Base-by-base conservation (phyloP, 1,140 invertebrate species). In the Drosophila ohnishii region DNA sequence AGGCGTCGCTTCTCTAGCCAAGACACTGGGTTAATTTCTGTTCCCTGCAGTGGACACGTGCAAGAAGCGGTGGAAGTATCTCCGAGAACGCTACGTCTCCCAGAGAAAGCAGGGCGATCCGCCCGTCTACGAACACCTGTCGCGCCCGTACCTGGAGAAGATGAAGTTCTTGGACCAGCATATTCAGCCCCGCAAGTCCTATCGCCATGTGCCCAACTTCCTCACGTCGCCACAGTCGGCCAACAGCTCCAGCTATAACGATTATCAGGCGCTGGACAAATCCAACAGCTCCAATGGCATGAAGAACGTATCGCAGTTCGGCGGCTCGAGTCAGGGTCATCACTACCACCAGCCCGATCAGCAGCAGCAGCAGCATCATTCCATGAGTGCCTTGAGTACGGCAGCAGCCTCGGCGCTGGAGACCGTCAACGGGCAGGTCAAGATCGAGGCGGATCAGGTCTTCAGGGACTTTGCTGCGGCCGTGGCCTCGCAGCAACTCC, bases 141-240 rank as follows among this genome's bases (percentile, higher is more conserved):
- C 91, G 10, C 79, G 91, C 5, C 91, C 91, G 6, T 92, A 92
- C 60, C 62, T 92, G 39, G 91, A 92, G 59, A 92, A 92, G 75
- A 92, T 92, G 91, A 92, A 91, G 74, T 92, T 92, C 35, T 70
- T 92, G 25, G 91, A 92, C 45, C 85, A 90, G 44, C 91, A 91
- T 32, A 92, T 92, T 47, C 90, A 91, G 47, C 90, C 91, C 11
- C 66, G 91, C 9, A 92, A 92, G 61, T 92, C 91, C 4, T 92
- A 91, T 51, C 75, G 90, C 32, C 90, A 91, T 67, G 89, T 91
- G 39, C 77, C 85, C 10, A 91, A 80, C 72, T 91, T 91, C 50
- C 57, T 91, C 5, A 90, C 87, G 5, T 91, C 91, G 4, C 90
- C 90, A 7, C 83, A 90, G 10, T 89, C 87, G 40, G 85, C 82